Evolutionary conservation across 2,888 invertebrate genomes (phyloP).

Genomic region (Sinopyrophorus schimmeli): DNA sequence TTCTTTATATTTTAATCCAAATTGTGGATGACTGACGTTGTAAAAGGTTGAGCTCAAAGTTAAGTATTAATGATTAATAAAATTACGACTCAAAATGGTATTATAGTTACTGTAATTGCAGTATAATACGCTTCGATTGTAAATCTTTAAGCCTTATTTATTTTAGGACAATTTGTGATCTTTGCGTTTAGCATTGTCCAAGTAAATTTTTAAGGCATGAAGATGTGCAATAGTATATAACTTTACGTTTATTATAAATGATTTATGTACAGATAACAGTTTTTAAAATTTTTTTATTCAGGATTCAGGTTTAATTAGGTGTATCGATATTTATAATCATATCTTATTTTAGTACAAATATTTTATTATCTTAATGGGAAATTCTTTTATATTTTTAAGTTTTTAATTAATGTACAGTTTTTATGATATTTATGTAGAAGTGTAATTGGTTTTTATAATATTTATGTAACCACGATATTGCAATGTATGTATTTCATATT

Average conservation of each 20-base stretch:
- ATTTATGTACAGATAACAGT: conserved; percentile 16
- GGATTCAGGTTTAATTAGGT: conserved; percentile 23
- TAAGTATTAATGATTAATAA: neutral
- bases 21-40: too few species aligned
- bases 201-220: conserved; percentile 1
- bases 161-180: neutral
- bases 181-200: neutral
- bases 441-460: conserved; percentile 13
- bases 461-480: too few species aligned
- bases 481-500: conserved; percentile 6
- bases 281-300: conserved; percentile 14
- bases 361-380: conserved; percentile 17
- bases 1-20: too few species aligned
- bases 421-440: conserved; percentile 17
- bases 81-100: too few species aligned
- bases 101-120: conserved; percentile 6
- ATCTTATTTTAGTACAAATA: conserved; percentile 29
- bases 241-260: conserved; percentile 14
- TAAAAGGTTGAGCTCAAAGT: too few species aligned
- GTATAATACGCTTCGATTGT: conserved; percentile 7
- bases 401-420: conserved; percentile 22
- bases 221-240: conserved; percentile 10
- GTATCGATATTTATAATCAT: conserved; percentile 23
- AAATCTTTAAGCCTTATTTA: conserved; percentile 16
- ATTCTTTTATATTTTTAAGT: conserved; percentile 24